These are phyloP conservation scores for Glareola pratincola DNA, from an alignment of 2,113 vertebrate species.

Conservation along the genomic window DNA sequence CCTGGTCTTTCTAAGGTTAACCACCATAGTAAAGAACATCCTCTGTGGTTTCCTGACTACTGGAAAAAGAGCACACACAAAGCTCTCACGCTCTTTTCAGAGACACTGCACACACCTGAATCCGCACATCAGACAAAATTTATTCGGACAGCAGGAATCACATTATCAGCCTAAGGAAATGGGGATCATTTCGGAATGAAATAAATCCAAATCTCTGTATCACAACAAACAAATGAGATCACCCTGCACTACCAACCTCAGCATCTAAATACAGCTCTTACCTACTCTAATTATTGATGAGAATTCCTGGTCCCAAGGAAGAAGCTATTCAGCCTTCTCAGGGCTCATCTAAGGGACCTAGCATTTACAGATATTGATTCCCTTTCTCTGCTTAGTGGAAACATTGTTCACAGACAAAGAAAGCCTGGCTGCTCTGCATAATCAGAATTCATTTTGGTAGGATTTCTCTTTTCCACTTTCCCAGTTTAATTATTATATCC, in stretches of 20 bases:
- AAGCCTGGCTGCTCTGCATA: background rate
- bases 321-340: background rate
- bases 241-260: background rate
- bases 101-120: background rate
- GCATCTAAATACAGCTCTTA: background rate
- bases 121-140: background rate
- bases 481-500: background rate
- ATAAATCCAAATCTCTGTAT: background rate
- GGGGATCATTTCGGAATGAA: background rate
- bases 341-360: background rate
- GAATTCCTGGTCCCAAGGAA: background rate
- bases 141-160: background rate
- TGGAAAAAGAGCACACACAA: background rate
- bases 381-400: background rate
- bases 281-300: background rate
- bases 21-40: background rate
- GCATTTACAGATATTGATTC: slow-evolving; percentile 2
- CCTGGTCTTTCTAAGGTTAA: background rate
- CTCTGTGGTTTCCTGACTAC: background rate
- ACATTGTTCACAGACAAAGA: background rate
- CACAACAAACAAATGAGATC: background rate
- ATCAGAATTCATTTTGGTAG: background rate
- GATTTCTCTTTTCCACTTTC: background rate
- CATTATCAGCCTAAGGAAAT: background rate
- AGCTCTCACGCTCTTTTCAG: background rate